Conservation (phyloP, 2,113 vertebrate genomes). For the Carollia perspicillata region DNA sequence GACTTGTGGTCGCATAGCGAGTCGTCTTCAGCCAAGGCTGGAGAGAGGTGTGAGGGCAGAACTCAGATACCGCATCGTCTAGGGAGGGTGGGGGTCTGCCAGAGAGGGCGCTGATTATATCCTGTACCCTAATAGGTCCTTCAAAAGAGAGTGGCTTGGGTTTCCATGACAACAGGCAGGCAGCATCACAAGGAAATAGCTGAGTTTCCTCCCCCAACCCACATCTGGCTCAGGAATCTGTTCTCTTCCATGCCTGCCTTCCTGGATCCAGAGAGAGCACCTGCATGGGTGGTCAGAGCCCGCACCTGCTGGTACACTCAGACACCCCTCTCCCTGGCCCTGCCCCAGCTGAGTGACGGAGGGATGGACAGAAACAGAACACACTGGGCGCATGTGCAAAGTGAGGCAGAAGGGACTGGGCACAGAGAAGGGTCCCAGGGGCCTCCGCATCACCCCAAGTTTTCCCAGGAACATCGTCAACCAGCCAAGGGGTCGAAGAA, state of each 20-base stretch:
- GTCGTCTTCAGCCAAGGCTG: not conserved
- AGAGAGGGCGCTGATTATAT: slow-evolving; percentile 31
- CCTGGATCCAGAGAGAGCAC: not conserved
- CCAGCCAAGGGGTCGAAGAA: not conserved
- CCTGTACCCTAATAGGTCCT: slow-evolving; percentile 77
- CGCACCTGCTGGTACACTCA: too few relatives aligned
- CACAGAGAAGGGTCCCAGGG: not conserved
- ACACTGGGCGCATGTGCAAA: not conserved
- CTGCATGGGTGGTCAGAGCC: not conserved
- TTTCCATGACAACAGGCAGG: slow-evolving; percentile 78
- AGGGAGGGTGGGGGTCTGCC: not conserved
- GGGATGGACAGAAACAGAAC: not conserved
- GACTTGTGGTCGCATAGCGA: accelerated
- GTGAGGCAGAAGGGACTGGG: not conserved
- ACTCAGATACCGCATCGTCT: not conserved
- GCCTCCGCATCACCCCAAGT: not conserved
- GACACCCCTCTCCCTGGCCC: not conserved
- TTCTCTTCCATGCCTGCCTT: not conserved
- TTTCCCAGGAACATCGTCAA: not conserved
- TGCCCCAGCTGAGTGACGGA: accelerated
- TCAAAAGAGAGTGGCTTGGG: slow-evolving; percentile 67
- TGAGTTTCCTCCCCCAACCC: not conserved
- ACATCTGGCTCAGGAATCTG: slow-evolving; percentile 43
- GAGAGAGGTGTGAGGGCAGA: not conserved
- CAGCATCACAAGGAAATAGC: slow-evolving; percentile 61